These are phyloP conservation scores for Archilochus colubris DNA, from an alignment of 2,113 vertebrate genomes.

Conservation along the genomic window DNA sequence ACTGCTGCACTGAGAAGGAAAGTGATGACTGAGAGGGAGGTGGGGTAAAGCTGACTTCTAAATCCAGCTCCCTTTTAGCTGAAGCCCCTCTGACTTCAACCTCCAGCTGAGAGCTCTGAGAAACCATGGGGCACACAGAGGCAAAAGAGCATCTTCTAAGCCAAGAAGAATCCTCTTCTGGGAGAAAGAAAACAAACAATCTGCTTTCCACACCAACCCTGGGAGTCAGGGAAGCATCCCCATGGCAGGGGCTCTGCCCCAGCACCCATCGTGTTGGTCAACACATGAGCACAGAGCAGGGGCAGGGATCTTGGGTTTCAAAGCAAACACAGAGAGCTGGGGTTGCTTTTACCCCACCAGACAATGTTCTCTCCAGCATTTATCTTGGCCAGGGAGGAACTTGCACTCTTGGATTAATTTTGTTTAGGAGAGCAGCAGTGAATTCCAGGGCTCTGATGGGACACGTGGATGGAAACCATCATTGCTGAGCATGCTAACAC, in stretches of 20 bases:
- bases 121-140: background rate
- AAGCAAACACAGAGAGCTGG: conserved; percentile 16
- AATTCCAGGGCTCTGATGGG: background rate
- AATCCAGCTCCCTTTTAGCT: background rate
- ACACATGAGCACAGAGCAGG: background rate
- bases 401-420: background rate
- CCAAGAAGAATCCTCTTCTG: background rate
- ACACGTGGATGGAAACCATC: background rate
- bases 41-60: background rate
- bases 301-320: conserved; percentile 9
- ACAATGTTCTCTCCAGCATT: conserved; percentile 16
- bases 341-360: background rate
- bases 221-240: background rate
- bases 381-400: conserved; percentile 13
- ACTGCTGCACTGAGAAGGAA: background rate
- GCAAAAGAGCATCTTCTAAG: background rate
- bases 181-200: too few species aligned
- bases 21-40: background rate
- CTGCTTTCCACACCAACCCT: background rate
- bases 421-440: background rate
- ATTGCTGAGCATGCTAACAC: background rate
- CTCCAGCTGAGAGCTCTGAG: background rate
- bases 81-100: background rate
- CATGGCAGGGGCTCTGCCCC: background rate
- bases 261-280: background rate